phyloP scores from a whole-genome alignment of 92 coral and sea anemone species.

The Paramuricea clavata region DNA sequence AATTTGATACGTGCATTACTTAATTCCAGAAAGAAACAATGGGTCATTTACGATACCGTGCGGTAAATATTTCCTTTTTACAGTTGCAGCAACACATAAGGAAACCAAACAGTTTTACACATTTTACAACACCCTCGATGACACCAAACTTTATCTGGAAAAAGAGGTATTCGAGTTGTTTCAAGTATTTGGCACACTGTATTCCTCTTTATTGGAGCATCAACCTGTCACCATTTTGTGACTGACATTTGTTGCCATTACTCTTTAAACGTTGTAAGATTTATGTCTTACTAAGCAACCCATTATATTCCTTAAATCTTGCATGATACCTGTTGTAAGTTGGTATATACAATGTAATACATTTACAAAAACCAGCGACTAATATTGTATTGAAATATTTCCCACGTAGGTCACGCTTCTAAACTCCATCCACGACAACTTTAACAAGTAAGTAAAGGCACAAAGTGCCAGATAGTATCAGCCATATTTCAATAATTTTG shows the following conservation, averaged over 20 bases:
- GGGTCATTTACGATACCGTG: neutral
- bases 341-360: too few relatives aligned
- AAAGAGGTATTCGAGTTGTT: conserved; percentile 77
- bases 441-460: conserved; percentile 82
- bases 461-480: neutral
- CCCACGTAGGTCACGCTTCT: conserved; percentile 81
- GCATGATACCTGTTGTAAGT: too few relatives aligned
- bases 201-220: too few relatives aligned
- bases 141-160: conserved; percentile 94
- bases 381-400: neutral
- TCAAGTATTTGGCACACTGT: too few relatives aligned
- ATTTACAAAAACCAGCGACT: neutral
- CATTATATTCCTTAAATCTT: too few relatives aligned
- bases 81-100: conserved; percentile 96
- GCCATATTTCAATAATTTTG: too few relatives aligned
- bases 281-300: too few relatives aligned
- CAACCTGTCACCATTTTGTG: too few relatives aligned
- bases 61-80: neutral
- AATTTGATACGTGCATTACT: too few relatives aligned
- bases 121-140: conserved; percentile 95
- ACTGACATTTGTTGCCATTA: neutral
- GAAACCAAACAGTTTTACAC: conserved; percentile 99
- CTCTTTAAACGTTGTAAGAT: too few relatives aligned
- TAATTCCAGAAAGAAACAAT: too few relatives aligned
- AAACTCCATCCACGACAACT: conserved; percentile 96